Conservation (phyloP, 2,113 vertebrate genomes). For the Saguinus imperator region DNA sequence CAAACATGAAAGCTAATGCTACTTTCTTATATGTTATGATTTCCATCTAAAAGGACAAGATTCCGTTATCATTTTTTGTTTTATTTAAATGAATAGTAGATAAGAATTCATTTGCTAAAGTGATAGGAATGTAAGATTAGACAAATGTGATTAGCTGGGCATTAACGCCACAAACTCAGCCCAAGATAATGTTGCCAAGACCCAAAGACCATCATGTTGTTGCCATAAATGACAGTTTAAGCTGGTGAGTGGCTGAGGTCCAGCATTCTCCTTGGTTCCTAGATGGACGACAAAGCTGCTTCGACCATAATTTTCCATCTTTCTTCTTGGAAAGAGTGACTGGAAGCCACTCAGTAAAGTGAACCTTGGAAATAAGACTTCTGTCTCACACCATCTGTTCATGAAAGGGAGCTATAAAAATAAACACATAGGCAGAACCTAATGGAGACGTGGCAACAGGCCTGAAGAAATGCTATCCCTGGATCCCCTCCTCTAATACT, state of each 20-base stretch:
- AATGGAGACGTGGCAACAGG: slow-evolving; percentile 45
- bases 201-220: background rate
- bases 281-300: background rate
- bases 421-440: slow-evolving; percentile 55
- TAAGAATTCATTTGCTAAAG: background rate
- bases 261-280: slow-evolving; percentile 20
- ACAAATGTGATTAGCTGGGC: background rate
- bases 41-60: background rate
- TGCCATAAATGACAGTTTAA: slow-evolving; percentile 38
- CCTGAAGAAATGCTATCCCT: slow-evolving; percentile 45
- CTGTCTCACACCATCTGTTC: slow-evolving; percentile 48
- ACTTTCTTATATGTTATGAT: background rate
- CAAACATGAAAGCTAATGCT: background rate
- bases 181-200: background rate
- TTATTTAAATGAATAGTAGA: background rate
- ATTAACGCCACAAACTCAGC: background rate
- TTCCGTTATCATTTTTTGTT: background rate
- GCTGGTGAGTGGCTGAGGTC: background rate
- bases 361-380: slow-evolving; percentile 61
- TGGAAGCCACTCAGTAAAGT: slow-evolving; percentile 47
- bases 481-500: slow-evolving; percentile 24
- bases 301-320: slow-evolving; percentile 51
- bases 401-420: slow-evolving; percentile 51
- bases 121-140: background rate
- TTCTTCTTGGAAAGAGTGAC: slow-evolving; percentile 63